These are phyloP conservation scores for Allobates femoralis DNA, from an alignment of 2,797 vertebrate genomes.

Conservation along the genomic window DNA sequence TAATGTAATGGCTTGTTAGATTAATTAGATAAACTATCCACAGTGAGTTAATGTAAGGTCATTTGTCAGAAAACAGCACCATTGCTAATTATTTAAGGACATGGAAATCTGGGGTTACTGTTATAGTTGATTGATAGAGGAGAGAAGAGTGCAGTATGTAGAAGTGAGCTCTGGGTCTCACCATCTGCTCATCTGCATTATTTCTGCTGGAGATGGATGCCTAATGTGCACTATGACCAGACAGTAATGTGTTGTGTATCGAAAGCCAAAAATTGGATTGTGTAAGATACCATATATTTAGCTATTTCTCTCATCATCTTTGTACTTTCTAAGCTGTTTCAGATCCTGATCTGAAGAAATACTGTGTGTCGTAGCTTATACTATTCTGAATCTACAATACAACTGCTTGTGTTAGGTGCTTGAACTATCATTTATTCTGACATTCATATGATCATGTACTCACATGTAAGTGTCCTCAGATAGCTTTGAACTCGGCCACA, in stretches of 20 bases:
- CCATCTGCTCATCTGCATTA: constrained; percentile 1
- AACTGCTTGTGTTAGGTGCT: no score
- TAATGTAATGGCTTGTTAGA: not conserved
- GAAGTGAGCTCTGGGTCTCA: not conserved
- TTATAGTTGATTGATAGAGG: not conserved
- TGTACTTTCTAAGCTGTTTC: not conserved
- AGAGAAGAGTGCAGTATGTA: not conserved
- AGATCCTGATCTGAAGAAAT: not conserved
- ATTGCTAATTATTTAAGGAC: not conserved
- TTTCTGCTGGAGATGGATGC: not conserved
- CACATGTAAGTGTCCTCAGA: no score
- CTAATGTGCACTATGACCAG: not conserved
- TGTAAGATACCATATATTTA: no score
- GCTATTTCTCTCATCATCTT: not conserved
- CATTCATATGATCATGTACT: no score
- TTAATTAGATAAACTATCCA: not conserved
- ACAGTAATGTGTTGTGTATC: no score
- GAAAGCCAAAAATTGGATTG: not conserved
- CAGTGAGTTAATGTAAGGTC: not conserved
- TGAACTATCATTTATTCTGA: no score
- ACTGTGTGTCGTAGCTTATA: not conserved
- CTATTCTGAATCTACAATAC: no score
- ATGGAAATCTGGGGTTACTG: not conserved
- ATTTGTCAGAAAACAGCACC: not conserved
- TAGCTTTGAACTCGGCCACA: no score